These are phyloP conservation scores for Florisuga fusca DNA, from an alignment of 2,797 vertebrate species.

Conservation along the genomic window DNA sequence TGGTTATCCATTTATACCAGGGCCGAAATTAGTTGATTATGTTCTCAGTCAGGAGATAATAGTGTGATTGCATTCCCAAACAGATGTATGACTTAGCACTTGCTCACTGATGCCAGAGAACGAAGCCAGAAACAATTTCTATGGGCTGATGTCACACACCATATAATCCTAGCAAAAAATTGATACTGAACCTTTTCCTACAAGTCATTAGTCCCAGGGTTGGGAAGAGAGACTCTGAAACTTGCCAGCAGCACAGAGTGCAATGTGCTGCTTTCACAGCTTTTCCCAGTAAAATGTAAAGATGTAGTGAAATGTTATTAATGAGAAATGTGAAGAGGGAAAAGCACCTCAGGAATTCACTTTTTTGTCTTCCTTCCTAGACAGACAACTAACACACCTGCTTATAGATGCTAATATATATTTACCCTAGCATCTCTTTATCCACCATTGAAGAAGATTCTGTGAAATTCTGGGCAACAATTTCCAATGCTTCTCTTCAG, in stretches of 20 bases:
- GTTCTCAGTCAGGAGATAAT: slow-evolving; percentile 72
- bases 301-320: neutral
- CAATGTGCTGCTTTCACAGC: neutral
- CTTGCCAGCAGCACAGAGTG: neutral
- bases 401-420: neutral
- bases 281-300: neutral
- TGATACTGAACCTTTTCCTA: neutral
- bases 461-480: neutral
- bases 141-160: slow-evolving; percentile 28
- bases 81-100: slow-evolving; percentile 72
- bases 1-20: slow-evolving; percentile 67
- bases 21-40: slow-evolving; percentile 72
- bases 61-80: slow-evolving; percentile 73
- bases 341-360: neutral
- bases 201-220: neutral
- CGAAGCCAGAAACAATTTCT: slow-evolving; percentile 62
- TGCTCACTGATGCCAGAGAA: slow-evolving; percentile 59
- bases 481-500: neutral
- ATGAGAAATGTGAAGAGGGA: neutral
- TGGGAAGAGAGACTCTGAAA: neutral
- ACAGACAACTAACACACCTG: neutral
- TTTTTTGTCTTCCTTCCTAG: neutral
- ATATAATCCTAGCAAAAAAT: slow-evolving; percentile 44
- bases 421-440: neutral
- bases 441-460: neutral